Percentiles rank a stretch among this genome's conserved stretches.
Conservation (phyloP, 2,797 vertebrate genomes). For the Mergus octosetaceus region DNA sequence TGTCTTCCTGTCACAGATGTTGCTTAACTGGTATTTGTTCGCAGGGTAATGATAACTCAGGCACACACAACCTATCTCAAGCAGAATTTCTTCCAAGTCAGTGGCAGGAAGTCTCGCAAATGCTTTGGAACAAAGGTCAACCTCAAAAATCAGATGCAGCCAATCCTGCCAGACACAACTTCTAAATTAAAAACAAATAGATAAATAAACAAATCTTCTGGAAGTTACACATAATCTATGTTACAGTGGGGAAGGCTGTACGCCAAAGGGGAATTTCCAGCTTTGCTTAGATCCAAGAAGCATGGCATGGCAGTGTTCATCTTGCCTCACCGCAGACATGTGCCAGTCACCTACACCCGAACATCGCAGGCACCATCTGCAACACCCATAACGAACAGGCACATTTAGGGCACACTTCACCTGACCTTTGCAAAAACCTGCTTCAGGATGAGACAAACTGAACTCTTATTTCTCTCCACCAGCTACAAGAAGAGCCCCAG, state of each 20-base stretch:
- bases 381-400: neutral
- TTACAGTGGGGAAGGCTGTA: neutral
- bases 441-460: neutral
- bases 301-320: neutral
- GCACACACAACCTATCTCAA: neutral
- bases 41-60: neutral
- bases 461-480: neutral
- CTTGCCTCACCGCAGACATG: fast-evolving
- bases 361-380: neutral
- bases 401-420: neutral
- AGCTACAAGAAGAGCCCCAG: neutral
- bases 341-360: neutral
- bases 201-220: neutral
- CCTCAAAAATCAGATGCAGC: neutral
- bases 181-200: neutral
- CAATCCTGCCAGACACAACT: neutral
- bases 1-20: neutral
- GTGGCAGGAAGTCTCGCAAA: neutral
- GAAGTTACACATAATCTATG: neutral
- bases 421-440: neutral
- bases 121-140: neutral
- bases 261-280: neutral
- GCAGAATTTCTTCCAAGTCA: neutral
- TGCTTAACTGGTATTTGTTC: neutral
- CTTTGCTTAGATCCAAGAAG: neutral